phyloP scores from a whole-genome alignment of 2,113 vertebrate genomes.

The Amia ocellicauda region DNA sequence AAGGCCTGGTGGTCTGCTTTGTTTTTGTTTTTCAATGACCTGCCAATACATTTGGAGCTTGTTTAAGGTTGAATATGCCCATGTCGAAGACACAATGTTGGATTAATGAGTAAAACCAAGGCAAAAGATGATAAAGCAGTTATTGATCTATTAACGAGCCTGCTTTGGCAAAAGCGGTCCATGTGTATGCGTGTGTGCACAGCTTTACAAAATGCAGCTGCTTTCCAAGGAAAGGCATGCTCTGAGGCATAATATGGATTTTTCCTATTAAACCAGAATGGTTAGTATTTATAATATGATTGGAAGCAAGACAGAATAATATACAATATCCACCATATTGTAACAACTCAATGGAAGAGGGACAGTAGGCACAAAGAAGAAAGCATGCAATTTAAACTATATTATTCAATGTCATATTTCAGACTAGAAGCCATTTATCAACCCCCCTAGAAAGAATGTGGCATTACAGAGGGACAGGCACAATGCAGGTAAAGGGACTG shows the following conservation, averaged over 20 bases:
- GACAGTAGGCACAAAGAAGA: background rate
- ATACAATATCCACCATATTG: background rate
- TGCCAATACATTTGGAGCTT: background rate
- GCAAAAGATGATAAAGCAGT: background rate
- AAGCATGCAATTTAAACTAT: background rate
- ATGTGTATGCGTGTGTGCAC: background rate
- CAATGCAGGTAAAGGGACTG: background rate
- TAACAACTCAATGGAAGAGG: slow-evolving; percentile 3
- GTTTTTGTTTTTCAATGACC: background rate
- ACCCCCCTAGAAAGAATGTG: background rate
- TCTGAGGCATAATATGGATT: background rate
- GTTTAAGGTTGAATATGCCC: background rate
- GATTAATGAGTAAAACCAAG: background rate
- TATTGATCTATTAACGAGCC: background rate
- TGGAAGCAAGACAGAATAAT: background rate
- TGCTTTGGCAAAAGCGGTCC: background rate
- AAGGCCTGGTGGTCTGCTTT: background rate
- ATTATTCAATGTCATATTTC: background rate
- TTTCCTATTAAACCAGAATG: slow-evolving; percentile 1
- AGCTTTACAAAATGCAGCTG: background rate
- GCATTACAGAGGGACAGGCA: background rate
- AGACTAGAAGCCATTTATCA: background rate
- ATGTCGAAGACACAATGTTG: background rate
- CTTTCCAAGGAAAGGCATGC: background rate
- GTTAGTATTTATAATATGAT: background rate